These are phyloP conservation scores for Calyptommatus sinebrachiatus DNA, from an alignment of 2,113 vertebrate genomes.

Conservation along the genomic window DNA sequence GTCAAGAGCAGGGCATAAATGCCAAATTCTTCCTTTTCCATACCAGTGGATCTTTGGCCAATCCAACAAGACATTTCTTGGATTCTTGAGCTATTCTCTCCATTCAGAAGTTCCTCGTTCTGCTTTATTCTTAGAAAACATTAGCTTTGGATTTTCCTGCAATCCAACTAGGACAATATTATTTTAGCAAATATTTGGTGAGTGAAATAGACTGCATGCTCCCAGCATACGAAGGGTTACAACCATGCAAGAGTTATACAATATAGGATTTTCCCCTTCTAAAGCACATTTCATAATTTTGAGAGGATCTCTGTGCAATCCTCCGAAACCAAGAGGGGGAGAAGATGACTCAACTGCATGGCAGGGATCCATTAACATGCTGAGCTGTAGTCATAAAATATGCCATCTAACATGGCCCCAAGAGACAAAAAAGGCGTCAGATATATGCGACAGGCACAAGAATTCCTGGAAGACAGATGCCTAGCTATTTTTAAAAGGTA, in stretches of 20 bases:
- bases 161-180: not conserved
- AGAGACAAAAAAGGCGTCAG: conserved; percentile 55
- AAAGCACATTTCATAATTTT: too few species aligned
- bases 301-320: conserved; percentile 57
- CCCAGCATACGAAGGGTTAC: not conserved
- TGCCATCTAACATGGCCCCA: conserved; percentile 64
- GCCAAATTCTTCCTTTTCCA: too few species aligned
- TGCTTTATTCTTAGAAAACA: not conserved
- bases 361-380: conserved; percentile 67
- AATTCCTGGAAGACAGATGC: conserved; percentile 50
- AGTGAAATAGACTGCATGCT: not conserved
- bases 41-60: too few species aligned
- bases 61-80: too few species aligned
- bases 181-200: not conserved
- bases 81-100: too few species aligned
- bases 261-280: too few species aligned
- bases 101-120: not conserved
- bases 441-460: conserved; percentile 54
- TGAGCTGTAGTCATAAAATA: conserved; percentile 67
- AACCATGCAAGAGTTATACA: not conserved
- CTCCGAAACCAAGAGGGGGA: conserved; percentile 53
- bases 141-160: not conserved
- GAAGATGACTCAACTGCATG: conserved; percentile 72
- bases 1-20: too few species aligned
- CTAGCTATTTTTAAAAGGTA: conserved; percentile 45